Evolutionary conservation across 2,797 vertebrate species (phyloP), one percentile per base, ranked within the genome.

Genomic region (Semotilus atromaculatus): DNA sequence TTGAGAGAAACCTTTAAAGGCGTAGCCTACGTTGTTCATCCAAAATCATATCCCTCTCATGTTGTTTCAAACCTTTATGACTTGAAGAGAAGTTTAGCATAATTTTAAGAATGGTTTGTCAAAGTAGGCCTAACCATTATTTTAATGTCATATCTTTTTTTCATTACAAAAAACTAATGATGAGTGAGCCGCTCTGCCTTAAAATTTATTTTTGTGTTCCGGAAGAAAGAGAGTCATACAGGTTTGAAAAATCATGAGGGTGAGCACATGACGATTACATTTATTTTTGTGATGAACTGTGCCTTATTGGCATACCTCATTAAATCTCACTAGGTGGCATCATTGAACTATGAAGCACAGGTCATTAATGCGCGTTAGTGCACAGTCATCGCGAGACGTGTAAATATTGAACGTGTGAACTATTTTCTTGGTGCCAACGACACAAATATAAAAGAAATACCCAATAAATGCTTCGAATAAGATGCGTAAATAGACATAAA

Each of bases 301-400:
- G 29, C 16, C 1, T 79, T 43, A 29, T 31, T 67, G 19, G 11
- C 77, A 23, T 2, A 7, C 48, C 72, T 53, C 26, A 5, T 51
- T 34, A 19, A 67, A 26, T 36, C 23, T 81, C 88, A 85, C 51
- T 86, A 89, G 90, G 67, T 89, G 90, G 89, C 82, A 88, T 80
- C 72, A 87, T 34, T 53, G 84, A 82, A 85, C 86, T 80, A 71
- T 34, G 19, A 16, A 67, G 23, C 38, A 9, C 53, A 55, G 78
- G 73, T 55, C 26, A 83, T 29, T 4, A 38, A 66, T 16, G 45
- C 60, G n/a, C 62, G 60, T 67, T 21, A 23, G 31, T 71, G 16
- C 68, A 23, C 68, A 75, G 55, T 66, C 58, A 75, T 82, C 58
- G 71, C 71, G 55, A 82, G 40, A 74, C n/a, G 2, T 40, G 23